These are phyloP conservation scores for Eremobia ochroleuca DNA, from an alignment of 2,888 invertebrate genomes.

Conservation along the genomic window DNA sequence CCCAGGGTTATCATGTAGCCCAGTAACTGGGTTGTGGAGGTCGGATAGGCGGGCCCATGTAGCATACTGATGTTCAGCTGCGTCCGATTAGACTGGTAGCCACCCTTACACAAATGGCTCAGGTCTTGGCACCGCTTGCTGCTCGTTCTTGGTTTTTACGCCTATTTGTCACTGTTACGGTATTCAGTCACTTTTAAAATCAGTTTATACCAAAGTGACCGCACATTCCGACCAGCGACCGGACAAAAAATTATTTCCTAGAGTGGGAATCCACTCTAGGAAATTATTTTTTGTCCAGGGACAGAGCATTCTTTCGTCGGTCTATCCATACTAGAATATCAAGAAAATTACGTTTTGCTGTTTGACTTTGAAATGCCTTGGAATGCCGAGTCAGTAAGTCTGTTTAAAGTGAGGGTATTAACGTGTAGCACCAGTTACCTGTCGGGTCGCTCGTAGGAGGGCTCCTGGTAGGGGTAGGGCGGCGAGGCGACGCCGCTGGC, in stretches of 20 bases:
- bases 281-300: background rate
- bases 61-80: no score
- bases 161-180: background rate
- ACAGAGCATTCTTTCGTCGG: background rate
- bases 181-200: background rate
- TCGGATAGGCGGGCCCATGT: no score
- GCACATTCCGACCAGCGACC: no score
- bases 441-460: constrained; percentile 77
- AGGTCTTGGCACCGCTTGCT: no score
- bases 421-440: constrained; percentile 65
- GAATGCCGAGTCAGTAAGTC: background rate
- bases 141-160: background rate
- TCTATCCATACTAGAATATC: background rate
- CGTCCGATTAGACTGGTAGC: no score
- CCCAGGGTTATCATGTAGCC: no score
- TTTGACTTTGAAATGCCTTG: constrained; percentile 1
- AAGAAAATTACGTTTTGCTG: background rate
- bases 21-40: no score
- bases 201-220: background rate
- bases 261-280: background rate
- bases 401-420: background rate
- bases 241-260: no score
- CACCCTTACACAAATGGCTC: no score
- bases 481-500: constrained; percentile 70
- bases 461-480: constrained; percentile 77